These are phyloP conservation scores for Montipora cactus DNA, from an alignment of 64 coral and sea anemone genomes.

Conservation along the genomic window DNA sequence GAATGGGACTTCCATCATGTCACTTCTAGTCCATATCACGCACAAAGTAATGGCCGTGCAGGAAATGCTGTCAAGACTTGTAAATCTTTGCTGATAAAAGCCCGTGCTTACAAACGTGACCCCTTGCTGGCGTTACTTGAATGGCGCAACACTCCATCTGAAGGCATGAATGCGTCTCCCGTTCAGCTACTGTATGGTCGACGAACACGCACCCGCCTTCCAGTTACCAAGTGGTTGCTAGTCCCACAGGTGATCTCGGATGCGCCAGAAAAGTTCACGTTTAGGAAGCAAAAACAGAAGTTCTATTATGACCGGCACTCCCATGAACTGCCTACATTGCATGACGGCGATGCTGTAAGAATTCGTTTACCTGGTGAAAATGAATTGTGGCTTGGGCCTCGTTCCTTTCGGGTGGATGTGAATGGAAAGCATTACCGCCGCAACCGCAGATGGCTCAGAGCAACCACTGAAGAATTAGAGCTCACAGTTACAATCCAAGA, in stretches of 20 bases:
- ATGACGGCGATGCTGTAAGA: background rate
- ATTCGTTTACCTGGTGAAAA: conserved; percentile 14
- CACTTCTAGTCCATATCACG: conserved; percentile 17
- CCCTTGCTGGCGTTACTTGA: conserved; percentile 5
- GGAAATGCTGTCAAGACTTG: conserved; percentile 30
- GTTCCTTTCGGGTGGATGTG: background rate
- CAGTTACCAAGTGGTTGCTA: conserved; percentile 24
- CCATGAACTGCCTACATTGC: conserved; percentile 13
- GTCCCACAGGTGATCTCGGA: conserved; percentile 6
- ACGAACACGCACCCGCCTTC: conserved; percentile 26
- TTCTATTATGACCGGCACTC: conserved; percentile 4
- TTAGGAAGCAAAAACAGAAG: background rate
- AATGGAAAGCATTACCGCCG: too few relatives aligned
- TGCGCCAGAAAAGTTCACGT: background rate
- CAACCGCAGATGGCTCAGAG: background rate
- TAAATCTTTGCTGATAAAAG: conserved; percentile 13
- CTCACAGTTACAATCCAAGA: background rate
- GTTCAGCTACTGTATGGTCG: conserved; percentile 21
- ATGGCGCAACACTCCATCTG: conserved; percentile 18
- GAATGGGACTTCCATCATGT: background rate
- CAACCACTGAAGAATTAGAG: background rate
- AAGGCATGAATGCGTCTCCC: conserved; percentile 2
- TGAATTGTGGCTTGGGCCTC: conserved; percentile 1
- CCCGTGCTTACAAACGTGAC: background rate
- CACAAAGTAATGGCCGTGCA: conserved; percentile 17